Evolutionary conservation across 2,113 vertebrate genomes (phyloP), one percentile per base, ranked within the genome.

Genomic region (Dipodomys stephensi): DNA sequence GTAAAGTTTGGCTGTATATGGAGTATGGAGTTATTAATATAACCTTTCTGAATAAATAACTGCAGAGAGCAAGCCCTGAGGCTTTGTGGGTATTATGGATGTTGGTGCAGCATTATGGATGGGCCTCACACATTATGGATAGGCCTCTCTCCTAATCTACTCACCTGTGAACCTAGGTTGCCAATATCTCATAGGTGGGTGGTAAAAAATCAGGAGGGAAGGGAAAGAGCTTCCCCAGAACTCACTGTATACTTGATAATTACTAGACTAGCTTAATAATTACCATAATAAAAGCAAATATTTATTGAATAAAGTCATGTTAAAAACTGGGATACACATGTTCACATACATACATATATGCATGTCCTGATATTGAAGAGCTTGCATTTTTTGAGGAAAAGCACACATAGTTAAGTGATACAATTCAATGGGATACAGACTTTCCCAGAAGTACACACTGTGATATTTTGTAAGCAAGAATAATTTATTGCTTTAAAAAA

Each of bases 1-100:
- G n/a, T 0, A 1, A 30, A 95, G 46, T 89, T 87, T 91, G 69
- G 84, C 57, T 94, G 64, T 53, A 5, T 77, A 30, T 0, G 2
- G 64, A 91, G 32, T 92, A 79, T 91, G 1, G 81, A 78, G 95
- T 97, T 93, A 76, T 74, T 92, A 93, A 81, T 91, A 16, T 83
- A 64, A 76, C 80, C 72, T 94, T 93, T 80, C 92, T 67, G 92
- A 83, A 83, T 82, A 94, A 81, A 88, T 68, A 46, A 80, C 68
- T 18, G 3, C 86, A 25, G 77, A 87, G 84, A 46, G 35, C 27
- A 91, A 7, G 35, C 30, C 79, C 81, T 94, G 77, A 83, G 93
- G 71, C 79, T 92, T 39, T 28, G 2, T 3, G 7, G 1, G 5
- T 22, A 9, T 10, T 35, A 6, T 1, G 18, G 46, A 4, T 62